Evolutionary conservation across 2,797 vertebrate genomes (phyloP).

Genomic region (Enteromius argenteus): DNA sequence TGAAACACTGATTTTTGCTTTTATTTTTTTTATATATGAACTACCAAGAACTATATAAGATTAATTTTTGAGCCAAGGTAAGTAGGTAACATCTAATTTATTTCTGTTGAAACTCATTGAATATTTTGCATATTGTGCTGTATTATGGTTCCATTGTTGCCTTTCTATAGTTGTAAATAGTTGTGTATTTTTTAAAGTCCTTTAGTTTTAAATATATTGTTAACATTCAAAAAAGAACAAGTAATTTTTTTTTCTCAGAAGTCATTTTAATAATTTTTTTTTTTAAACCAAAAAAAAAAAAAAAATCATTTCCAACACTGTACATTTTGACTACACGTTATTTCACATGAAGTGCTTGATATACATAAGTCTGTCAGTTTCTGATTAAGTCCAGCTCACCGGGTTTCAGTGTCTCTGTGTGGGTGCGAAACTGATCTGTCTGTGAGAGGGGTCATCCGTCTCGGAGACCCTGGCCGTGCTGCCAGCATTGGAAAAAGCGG

Average conservation of each 20-base stretch:
- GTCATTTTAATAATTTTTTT: constrained; percentile 50
- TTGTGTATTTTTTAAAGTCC: background rate
- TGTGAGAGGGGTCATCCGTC: constrained; percentile 52
- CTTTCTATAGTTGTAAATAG: constrained; percentile 4
- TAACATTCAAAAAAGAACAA: constrained; percentile 27
- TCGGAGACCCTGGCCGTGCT: constrained; percentile 44
- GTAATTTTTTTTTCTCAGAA: constrained; percentile 40
- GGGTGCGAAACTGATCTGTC: constrained; percentile 32
- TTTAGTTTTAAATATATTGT: constrained; percentile 3
- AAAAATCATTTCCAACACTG: constrained; percentile 49
- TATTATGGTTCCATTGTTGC: background rate
- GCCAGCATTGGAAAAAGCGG: constrained; percentile 49
- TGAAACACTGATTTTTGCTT: background rate
- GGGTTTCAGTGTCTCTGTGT: constrained; percentile 54
- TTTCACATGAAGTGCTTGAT: constrained; percentile 61
- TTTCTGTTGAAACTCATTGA: constrained; percentile 14
- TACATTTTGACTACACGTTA: constrained; percentile 56
- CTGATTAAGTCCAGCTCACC: constrained; percentile 39
- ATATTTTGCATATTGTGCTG: background rate
- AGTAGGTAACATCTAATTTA: constrained; percentile 19
- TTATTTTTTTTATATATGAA: background rate
- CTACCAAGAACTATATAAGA: background rate
- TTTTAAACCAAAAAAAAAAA: constrained; percentile 45
- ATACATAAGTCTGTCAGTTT: constrained; percentile 22
- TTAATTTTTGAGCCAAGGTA: background rate